Base-by-base conservation (phyloP, 1,140 invertebrate genomes). In the Scylla paramamosain region DNA sequence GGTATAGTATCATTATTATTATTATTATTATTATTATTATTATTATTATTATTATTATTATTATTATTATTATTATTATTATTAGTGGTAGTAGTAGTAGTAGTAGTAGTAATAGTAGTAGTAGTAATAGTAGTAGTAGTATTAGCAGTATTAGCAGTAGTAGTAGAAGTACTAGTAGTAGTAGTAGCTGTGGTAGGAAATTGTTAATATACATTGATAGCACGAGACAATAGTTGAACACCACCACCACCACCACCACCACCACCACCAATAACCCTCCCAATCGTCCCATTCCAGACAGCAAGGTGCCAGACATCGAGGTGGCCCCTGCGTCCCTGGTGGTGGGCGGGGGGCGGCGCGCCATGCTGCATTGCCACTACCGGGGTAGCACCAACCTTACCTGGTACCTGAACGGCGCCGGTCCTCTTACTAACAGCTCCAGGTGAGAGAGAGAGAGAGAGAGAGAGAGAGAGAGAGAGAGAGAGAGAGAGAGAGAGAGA, bases 361-460 rank as follows among this genome's bases (percentile, higher is more conserved):
- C 94, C 0, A 14, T 29, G 14, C 86, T 95, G 14, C 91, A 95
- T 29, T 95, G 94, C 84, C 45, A 84, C 94, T 95, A 92, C 91
- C 31, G 87, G 48, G 39, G 46, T 0, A 45, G 48, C 67, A 95
- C 94, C 10, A 10, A 20, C 84, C 29, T 46, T 10, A 25, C 29
- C 39, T 95, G 94, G 94, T 89, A 87, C 31, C 91, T 95, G 45
- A 83, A 88, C 14, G 94, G 88, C 46, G 83, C 52, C 45, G 94
- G 94, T 12, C 94, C 94, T 12, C 91, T 95, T 48, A 87, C 52
- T 29, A 95, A 95, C 84, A 88, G 39, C 46, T 82, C 94, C 52
- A 95, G 94, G 94, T 93, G 25, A 28, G 84, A n/a, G 39, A 48
- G 7, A 88, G 86, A 88, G 29, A 28, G 29, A 88, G 29, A 28